Evolutionary conservation across 37 sponge, comb jelly and placozoan genomes (phyloP).

Genomic region (Chondrilla cf. caribensis): DNA sequence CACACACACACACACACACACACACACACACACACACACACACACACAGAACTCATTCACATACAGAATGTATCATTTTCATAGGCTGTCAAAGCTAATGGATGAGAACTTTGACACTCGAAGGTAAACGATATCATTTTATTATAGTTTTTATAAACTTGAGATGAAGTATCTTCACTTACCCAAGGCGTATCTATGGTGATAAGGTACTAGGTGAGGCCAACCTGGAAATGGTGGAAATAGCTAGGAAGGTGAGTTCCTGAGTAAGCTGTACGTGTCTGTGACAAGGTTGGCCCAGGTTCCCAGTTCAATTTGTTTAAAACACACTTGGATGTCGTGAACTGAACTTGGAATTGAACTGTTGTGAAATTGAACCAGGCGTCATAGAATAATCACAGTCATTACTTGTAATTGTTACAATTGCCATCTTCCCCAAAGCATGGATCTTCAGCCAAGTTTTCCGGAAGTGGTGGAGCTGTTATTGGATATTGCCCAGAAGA

Average conservation of each 20-base stretch:
- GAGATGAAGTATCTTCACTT: too few species aligned
- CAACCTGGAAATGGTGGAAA: constrained; percentile 71
- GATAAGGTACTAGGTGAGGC: constrained; percentile 62
- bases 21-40: background rate
- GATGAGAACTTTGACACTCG: constrained; percentile 78
- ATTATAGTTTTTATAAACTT: background rate
- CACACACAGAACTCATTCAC: background rate
- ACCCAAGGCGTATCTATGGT: constrained; percentile 62
- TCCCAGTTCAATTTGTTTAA: too few species aligned
- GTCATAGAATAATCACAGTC: too few species aligned
- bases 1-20: background rate
- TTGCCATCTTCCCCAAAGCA: constrained; percentile 30
- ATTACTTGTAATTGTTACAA: background rate
- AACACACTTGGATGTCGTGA: too few species aligned
- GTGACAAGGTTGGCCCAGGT: too few species aligned
- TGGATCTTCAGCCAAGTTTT: constrained; percentile 83
- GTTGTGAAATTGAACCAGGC: too few species aligned
- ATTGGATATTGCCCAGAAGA: constrained; percentile 70
- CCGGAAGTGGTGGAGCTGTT: constrained; percentile 87
- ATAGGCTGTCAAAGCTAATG: constrained; percentile 63
- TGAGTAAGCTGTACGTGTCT: too few species aligned
- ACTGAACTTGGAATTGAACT: too few species aligned
- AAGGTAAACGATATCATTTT: constrained; percentile 13
- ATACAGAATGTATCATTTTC: background rate
- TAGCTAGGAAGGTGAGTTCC: constrained; percentile 63